Conservation (phyloP, 1,140 invertebrate genomes). For the Papilio xuthus region DNA sequence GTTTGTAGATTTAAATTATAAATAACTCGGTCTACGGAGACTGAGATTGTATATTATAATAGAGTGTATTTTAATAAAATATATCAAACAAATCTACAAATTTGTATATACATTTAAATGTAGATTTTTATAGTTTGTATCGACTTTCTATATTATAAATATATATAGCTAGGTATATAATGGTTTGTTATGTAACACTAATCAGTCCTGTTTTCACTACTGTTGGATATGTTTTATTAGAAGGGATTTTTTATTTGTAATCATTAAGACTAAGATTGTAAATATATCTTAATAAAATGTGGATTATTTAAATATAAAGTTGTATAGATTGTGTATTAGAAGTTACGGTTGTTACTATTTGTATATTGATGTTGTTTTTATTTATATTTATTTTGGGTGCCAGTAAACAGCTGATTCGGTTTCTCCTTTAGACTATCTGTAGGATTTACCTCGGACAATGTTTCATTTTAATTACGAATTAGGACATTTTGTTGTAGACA, state of each 20-base stretch:
- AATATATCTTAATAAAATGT: conserved; percentile 55
- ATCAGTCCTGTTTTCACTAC: neutral
- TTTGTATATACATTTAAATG: conserved; percentile 39
- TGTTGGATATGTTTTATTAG: conserved; percentile 26
- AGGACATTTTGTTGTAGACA: conserved; percentile 2
- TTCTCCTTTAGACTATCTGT: conserved; percentile 55
- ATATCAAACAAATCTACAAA: conserved; percentile 43
- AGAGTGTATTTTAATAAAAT: conserved; percentile 42
- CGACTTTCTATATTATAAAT: conserved; percentile 37
- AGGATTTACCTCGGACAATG: conserved; percentile 44
- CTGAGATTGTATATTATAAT: conserved; percentile 47
- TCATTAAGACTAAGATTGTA: conserved; percentile 64
- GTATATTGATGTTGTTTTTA: conserved; percentile 51
- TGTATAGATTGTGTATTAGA: conserved; percentile 64
- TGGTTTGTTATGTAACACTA: conserved; percentile 30
- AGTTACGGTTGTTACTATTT: conserved; percentile 59
- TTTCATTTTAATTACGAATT: conserved; percentile 26
- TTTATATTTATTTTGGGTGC: conserved; percentile 58
- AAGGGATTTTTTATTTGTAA: conserved; percentile 42
- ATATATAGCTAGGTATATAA: conserved; percentile 25
- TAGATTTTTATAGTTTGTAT: conserved; percentile 41
- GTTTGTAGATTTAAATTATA: neutral
- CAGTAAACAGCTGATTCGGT: conserved; percentile 53
- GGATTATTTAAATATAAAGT: conserved; percentile 59
- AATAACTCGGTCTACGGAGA: conserved; percentile 11